Base-by-base conservation (phyloP, 2,113 vertebrate genomes). In the Semnornis frantzii region DNA sequence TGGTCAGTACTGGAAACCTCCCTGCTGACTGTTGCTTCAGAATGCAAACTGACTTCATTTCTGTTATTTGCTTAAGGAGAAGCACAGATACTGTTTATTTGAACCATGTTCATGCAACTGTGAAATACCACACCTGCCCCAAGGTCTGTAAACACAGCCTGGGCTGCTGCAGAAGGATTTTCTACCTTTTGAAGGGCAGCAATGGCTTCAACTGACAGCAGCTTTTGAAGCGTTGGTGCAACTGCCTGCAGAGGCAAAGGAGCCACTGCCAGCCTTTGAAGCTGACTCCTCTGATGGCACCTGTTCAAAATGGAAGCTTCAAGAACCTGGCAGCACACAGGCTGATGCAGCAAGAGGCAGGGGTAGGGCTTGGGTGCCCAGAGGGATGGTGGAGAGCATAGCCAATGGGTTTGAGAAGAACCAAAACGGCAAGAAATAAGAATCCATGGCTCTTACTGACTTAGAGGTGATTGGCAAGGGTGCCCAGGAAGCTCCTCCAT, bases 21-120 rank as follows among this genome's bases (percentile, higher is more conserved):
- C 66, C n/a, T 18, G 19, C 21, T 58, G 46, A 20, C 50, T 58
- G 63, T 23, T 72, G 63, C 65, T 52, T 50, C 65, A 31, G 3
- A 14, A 14, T 13, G 34, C 58, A 72, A 64, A 72, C 0, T 15
- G 28, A 52, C 42, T 71, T 64, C 9, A 70, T 34, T 80, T 65
- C 42, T 73, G 6, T 15, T 27, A 21, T 77, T 66, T 42, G 42
- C 54, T 76, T 55, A 76, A 76, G 2, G 1, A 71, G 52, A 76
- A 55, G 44, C 39, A 25, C 8, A n/a, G 63, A 52, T 37, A 37
- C 0, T 18, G 10, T 71, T 70, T 42, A 42, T 42, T 42, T 42
- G 17, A 94, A 70, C 44, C 28, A n/a, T 0, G 0, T 31, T 66
- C 31, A 4, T 42, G 60, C 6, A 0, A 16, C 52, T 39, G 12